These are phyloP conservation scores for Mustela lutreola DNA, from an alignment of 2,113 vertebrate species.

Conservation along the genomic window DNA sequence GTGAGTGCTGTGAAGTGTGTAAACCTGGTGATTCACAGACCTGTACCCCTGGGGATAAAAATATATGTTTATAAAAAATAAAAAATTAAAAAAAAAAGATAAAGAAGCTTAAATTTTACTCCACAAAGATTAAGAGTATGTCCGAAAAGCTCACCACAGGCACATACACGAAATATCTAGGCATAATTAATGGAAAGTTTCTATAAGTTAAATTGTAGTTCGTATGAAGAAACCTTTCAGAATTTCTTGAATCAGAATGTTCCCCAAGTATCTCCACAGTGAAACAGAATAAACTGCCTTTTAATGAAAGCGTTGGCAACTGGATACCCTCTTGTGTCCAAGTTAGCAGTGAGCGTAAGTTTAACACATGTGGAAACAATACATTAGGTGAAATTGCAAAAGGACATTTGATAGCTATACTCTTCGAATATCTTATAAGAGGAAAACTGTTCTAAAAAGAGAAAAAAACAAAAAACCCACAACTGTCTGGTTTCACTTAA, in stretches of 20 bases:
- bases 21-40: too few relatives aligned
- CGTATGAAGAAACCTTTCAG: conserved; percentile 12
- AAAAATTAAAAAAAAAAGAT: too few relatives aligned
- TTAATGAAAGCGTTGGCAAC: conserved; percentile 57
- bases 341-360: conserved; percentile 18
- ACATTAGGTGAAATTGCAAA: conserved; percentile 72
- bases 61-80: too few relatives aligned
- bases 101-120: conserved; percentile 11
- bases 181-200: conserved; percentile 46
- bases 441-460: conserved; percentile 52
- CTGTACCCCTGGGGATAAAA: too few relatives aligned
- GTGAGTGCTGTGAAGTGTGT: too few relatives aligned
- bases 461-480: neutral
- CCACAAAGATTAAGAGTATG: neutral
- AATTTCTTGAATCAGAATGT: conserved; percentile 34
- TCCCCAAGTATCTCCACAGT: conserved; percentile 4
- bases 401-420: conserved; percentile 68
- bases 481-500: conserved; percentile 77
- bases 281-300: conserved; percentile 25
- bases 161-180: neutral
- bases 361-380: conserved; percentile 77
- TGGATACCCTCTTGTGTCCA: conserved; percentile 41
- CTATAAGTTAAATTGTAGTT: conserved; percentile 16
- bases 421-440: conserved; percentile 66
- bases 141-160: neutral